Evolutionary conservation across 2,113 vertebrate genomes (phyloP).

Genomic region (Elachura formosa): DNA sequence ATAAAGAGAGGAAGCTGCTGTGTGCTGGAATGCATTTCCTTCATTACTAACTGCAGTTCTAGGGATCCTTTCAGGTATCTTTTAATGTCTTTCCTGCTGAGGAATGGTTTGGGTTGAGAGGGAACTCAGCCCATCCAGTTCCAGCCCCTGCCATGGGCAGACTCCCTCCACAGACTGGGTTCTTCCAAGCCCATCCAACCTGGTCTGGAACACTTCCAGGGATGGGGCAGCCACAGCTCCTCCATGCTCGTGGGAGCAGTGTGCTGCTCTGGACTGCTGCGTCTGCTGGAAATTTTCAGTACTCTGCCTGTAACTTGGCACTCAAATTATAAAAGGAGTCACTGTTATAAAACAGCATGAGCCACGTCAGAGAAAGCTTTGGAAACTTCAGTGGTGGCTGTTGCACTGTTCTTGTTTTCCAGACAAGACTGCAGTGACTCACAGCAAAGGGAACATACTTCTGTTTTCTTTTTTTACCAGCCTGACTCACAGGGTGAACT

Average conservation of each 20-base stretch:
- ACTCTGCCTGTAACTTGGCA: neutral
- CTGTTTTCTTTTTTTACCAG: neutral
- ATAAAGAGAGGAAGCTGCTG: neutral
- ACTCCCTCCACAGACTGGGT: neutral
- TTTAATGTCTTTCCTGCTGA: neutral
- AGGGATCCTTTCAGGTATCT: accelerated
- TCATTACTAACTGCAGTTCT: neutral
- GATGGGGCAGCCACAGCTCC: neutral
- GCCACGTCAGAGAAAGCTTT: neutral
- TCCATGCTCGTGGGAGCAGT: neutral
- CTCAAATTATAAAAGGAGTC: neutral
- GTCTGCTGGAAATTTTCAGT: neutral
- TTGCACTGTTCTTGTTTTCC: neutral
- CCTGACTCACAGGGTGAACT: neutral
- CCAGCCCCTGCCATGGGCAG: neutral
- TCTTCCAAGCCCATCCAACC: neutral
- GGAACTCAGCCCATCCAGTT: neutral
- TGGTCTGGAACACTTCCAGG: neutral
- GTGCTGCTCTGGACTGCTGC: neutral
- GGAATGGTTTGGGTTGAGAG: neutral
- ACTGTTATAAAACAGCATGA: neutral
- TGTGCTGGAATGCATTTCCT: neutral
- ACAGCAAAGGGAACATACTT: neutral
- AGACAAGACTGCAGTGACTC: neutral
- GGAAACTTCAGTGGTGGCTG: neutral